Evolutionary conservation across 2,113 vertebrate species (phyloP), one percentile per base, ranked within the genome.

Genomic region (Cairina moschata): DNA sequence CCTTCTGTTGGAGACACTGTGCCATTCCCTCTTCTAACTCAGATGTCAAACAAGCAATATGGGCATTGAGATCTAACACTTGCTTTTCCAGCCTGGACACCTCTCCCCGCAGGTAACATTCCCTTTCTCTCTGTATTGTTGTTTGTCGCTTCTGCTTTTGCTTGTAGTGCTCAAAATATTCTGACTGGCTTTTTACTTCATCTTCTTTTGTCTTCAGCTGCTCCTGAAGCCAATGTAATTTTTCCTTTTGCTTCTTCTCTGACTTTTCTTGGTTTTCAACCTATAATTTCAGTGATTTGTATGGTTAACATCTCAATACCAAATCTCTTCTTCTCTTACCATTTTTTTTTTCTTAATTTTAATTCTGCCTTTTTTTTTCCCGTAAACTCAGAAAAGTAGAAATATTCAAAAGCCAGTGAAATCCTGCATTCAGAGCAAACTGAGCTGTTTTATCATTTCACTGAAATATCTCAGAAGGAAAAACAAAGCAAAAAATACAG

Each of bases 81-180:
- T 98, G 98, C 48, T 97, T 97, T 93, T 99, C 98, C 95, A 99
- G 96, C 42, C 93, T 88, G 82, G 95, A 97, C 79, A 98, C 95
- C 40, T 98, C 97, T 42, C 46, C 96, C 89, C 69, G 98, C 72
- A 99, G 97, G 52, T 71, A 93, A 87, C 94, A 75, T 83, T 98
- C 98, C 68, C 97, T 97, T 86, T 98, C 97, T 34, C 96, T 98
- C 86, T 96, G 91, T 78, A 97, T 50, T 66, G 87, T 85, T 73
- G 97, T 97, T 91, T 98, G 98, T 52, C 97, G 98, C 58, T 97
- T 98, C 90, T 99, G 98, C 32, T 97, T 97, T 79, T 90, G 74
- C 94, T 98, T 98, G 94, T 98, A 98, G 96, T 97, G 98, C 86
- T 99, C 98, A 92, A 99, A 98, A 97, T 98, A 98, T 52, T 92